A percentile compares a stretch with the other conserved stretches of the same genome.
Conservation (phyloP, 2,113 vertebrate species). For the Clinocottus analis region DNA sequence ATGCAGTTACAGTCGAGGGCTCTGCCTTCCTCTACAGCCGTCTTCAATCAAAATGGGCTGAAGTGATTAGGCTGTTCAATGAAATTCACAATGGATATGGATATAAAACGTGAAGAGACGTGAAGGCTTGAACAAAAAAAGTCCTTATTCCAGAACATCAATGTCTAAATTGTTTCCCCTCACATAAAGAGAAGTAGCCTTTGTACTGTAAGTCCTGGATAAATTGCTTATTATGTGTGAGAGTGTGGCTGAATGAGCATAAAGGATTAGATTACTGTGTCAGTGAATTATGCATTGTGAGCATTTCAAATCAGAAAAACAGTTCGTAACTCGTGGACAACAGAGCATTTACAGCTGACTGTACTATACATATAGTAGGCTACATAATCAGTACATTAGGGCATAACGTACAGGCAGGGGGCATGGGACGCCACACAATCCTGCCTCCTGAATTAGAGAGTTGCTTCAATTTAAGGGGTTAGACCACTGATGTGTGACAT, state of each 20-base stretch:
- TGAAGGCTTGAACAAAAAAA: neutral
- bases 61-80: constrained; percentile 34
- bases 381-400: neutral
- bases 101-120: constrained; percentile 1
- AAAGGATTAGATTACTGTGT: neutral
- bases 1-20: constrained; percentile 5
- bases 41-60: constrained; percentile 32
- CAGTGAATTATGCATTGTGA: neutral
- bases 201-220: neutral
- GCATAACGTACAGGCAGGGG: neutral
- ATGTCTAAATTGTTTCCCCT: neutral
- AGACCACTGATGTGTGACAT: constrained; percentile 48
- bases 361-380: neutral
- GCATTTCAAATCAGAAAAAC: constrained; percentile 2
- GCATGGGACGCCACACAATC: neutral
- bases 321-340: neutral
- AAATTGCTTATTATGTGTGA: neutral
- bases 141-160: constrained; percentile 1
- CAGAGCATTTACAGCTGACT: neutral
- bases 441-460: neutral
- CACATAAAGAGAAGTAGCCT: neutral
- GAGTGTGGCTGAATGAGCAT: neutral
- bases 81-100: constrained; percentile 20
- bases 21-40: constrained; percentile 14
- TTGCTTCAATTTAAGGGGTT: constrained; percentile 35